Evolutionary conservation across 2,113 vertebrate species (phyloP).

Genomic region (Microtus richardsoni): DNA sequence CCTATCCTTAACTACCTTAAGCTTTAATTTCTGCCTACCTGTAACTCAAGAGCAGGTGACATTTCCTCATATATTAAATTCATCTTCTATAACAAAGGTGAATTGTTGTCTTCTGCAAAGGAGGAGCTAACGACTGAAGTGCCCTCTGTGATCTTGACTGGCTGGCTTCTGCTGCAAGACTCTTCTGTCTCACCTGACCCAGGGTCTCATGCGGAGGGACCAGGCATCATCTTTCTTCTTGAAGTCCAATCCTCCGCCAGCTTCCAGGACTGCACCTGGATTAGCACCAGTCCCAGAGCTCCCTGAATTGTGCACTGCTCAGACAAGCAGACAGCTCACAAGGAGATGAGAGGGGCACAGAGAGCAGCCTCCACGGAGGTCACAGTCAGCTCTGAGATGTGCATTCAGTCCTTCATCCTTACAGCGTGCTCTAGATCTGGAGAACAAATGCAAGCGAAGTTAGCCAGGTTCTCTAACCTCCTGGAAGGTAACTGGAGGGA

Average conservation of each 20-base stretch:
- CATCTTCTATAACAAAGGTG: background rate
- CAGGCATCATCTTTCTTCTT: background rate
- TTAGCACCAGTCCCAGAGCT: fast-evolving
- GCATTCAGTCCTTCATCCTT: background rate
- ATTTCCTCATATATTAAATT: background rate
- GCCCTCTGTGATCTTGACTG: background rate
- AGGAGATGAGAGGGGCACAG: fast-evolving
- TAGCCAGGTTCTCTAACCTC: too few species aligned
- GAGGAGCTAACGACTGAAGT: background rate
- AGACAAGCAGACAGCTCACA: background rate
- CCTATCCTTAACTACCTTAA: background rate
- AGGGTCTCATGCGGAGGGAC: background rate
- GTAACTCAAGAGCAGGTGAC: background rate
- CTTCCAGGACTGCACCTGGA: background rate
- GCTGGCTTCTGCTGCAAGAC: background rate
- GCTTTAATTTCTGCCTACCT: background rate
- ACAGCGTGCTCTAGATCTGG: background rate
- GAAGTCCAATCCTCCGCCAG: background rate
- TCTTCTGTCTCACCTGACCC: background rate
- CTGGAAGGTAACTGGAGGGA: too few species aligned
- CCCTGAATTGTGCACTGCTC: background rate
- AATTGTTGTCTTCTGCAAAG: background rate
- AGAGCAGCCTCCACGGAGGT: background rate
- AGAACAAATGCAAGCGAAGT: too few species aligned
- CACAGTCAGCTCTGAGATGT: fast-evolving